These are phyloP conservation scores for Anthoscopus minutus DNA, from an alignment of 2,113 vertebrate genomes.

Conservation along the genomic window DNA sequence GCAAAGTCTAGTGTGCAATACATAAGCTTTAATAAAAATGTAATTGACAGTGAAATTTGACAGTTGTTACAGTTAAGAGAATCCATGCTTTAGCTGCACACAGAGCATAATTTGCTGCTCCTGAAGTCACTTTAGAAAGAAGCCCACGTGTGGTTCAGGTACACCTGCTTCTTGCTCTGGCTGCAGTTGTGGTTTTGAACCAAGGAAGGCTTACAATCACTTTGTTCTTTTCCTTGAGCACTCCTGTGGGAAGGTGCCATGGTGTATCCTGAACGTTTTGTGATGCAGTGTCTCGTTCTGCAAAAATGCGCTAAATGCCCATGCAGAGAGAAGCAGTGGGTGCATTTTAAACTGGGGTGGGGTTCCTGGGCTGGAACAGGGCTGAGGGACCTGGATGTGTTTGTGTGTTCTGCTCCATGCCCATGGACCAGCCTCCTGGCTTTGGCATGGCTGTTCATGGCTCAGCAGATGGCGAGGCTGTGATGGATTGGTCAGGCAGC, in stretches of 20 bases:
- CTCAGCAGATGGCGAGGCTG: not conserved
- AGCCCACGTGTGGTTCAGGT: fast-evolving
- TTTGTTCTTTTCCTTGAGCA: not conserved
- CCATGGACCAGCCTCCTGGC: fast-evolving
- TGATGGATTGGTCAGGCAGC: not conserved
- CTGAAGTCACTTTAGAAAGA: not conserved
- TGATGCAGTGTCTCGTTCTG: not conserved
- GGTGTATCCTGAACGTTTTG: not conserved
- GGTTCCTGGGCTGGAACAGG: not conserved
- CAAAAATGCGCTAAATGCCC: not conserved
- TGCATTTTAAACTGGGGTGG: fast-evolving
- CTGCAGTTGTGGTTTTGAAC: not conserved
- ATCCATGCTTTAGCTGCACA: not conserved
- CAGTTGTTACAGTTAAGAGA: slow-evolving; percentile 2
- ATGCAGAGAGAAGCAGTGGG: not conserved
- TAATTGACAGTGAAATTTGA: slow-evolving; percentile 39
- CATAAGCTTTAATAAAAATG: slow-evolving; percentile 23
- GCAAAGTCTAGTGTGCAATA: slow-evolving; percentile 6
- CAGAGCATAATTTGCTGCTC: not conserved
- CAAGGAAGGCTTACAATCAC: not conserved
- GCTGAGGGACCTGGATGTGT: not conserved
- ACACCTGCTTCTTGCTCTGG: not conserved
- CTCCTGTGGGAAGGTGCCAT: not conserved
- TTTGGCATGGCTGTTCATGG: fast-evolving
- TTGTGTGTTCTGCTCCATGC: not conserved